Evolutionary conservation across 2,888 invertebrate species (phyloP).

Genomic region (Lepas anatifera): DNA sequence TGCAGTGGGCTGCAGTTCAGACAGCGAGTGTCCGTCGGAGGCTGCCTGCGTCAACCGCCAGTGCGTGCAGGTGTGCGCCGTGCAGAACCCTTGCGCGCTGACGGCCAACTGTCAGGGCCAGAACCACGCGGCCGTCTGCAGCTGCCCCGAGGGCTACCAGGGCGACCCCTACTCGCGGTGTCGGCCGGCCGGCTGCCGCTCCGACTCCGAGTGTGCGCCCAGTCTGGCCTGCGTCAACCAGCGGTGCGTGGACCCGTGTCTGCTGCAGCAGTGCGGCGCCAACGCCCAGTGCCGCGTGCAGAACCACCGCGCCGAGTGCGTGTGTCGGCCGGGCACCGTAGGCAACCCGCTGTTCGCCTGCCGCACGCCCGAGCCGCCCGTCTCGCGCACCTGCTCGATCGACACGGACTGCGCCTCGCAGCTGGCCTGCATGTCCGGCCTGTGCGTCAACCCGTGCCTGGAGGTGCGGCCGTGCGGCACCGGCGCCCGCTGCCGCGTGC

Average conservation of each 20-base stretch:
- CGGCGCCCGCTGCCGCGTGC: slow-evolving; percentile 47
- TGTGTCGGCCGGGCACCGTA: slow-evolving; percentile 58
- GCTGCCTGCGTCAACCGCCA: slow-evolving; percentile 47
- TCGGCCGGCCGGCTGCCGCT: slow-evolving; percentile 37
- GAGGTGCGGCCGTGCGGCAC: slow-evolving; percentile 27
- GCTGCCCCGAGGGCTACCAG: slow-evolving; percentile 57
- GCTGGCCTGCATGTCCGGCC: slow-evolving; percentile 19
- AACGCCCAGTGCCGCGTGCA: slow-evolving; percentile 62
- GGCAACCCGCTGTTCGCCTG: slow-evolving; percentile 58
- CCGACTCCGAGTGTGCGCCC: slow-evolving; percentile 27
- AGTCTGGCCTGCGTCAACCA: slow-evolving; percentile 44
- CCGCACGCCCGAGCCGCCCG: slow-evolving; percentile 19
- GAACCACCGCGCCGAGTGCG: slow-evolving; percentile 46
- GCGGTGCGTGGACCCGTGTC: slow-evolving; percentile 55
- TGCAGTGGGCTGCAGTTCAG: slow-evolving; percentile 31
- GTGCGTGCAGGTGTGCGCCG: slow-evolving; percentile 58
- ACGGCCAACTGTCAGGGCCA: slow-evolving; percentile 35
- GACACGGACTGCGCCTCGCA: slow-evolving; percentile 21
- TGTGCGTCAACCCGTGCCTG: slow-evolving; percentile 28
- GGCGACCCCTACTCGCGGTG: slow-evolving; percentile 72
- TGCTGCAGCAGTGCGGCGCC: slow-evolving; percentile 51
- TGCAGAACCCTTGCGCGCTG: slow-evolving; percentile 60
- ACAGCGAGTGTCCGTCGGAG: slow-evolving; percentile 28
- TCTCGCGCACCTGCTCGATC: slow-evolving; percentile 35
- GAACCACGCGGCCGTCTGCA: slow-evolving; percentile 64